These are phyloP conservation scores for Acanthacorydalis orientalis DNA, from an alignment of 2,888 invertebrate genomes.

Conservation along the genomic window DNA sequence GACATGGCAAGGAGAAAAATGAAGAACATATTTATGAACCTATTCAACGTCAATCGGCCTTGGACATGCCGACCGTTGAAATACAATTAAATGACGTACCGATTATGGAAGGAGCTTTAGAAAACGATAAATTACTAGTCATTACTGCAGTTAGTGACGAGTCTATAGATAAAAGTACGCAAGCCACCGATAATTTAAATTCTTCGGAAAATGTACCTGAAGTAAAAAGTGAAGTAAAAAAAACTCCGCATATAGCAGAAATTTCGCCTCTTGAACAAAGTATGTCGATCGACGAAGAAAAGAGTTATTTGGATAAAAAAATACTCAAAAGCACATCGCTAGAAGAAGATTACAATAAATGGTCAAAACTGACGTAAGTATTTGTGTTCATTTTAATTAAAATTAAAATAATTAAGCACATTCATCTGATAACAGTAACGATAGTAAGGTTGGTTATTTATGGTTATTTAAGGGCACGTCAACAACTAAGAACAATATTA, in stretches of 20 bases:
- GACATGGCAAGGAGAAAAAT: too few species aligned
- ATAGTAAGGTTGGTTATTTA: too few species aligned
- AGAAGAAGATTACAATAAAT: slow-evolving; percentile 23
- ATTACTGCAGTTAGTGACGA: neutral
- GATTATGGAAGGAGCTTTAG: neutral
- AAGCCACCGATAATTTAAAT: too few species aligned
- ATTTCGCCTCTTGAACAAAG: slow-evolving; percentile 11
- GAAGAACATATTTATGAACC: neutral
- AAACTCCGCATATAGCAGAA: neutral
- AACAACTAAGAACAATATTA: too few species aligned
- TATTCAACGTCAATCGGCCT: neutral
- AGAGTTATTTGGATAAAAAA: slow-evolving; percentile 18
- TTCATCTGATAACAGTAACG: neutral
- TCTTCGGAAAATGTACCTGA: neutral
- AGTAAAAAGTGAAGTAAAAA: neutral
- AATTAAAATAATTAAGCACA: neutral
- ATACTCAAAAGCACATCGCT: slow-evolving; percentile 19
- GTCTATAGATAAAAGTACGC: too few species aligned
- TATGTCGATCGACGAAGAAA: slow-evolving; percentile 21
- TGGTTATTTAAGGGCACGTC: too few species aligned
- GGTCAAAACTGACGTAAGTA: slow-evolving; percentile 26
- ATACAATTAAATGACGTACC: neutral
- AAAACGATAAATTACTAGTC: neutral
- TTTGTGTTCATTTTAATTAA: neutral
- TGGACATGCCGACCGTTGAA: neutral